A percentile compares a stretch with the other conserved stretches of the same genome.
phyloP scores from a whole-genome alignment of 2,113 vertebrate genomes.

The Morone chrysops region DNA sequence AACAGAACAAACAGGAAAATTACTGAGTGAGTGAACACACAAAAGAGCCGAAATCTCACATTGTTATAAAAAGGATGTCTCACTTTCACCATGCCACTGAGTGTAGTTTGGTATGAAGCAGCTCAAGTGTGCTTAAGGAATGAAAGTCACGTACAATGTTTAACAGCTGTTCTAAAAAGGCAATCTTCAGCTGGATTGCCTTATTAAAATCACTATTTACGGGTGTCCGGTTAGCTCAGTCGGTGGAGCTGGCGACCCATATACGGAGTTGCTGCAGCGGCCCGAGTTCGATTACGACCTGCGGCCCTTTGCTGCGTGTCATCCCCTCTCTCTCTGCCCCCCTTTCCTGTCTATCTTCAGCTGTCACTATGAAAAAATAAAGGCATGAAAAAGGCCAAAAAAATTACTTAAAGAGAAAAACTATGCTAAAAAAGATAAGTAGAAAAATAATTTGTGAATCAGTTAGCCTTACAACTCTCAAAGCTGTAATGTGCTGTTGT shows the following conservation, averaged over 20 bases:
- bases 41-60: slow-evolving; percentile 21
- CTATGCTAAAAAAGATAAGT: no score
- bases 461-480: not conserved
- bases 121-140: not conserved
- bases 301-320: no score
- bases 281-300: no score
- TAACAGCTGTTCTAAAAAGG: not conserved
- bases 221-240: no score
- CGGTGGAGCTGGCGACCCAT: no score
- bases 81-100: slow-evolving; percentile 41
- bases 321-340: no score
- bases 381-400: not conserved
- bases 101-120: slow-evolving; percentile 37
- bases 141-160: not conserved
- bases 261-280: no score
- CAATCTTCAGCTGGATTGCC: not conserved
- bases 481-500: not conserved
- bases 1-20: slow-evolving; percentile 49
- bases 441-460: not conserved
- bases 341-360: no score
- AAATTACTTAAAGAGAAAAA: not conserved
- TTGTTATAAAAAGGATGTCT: slow-evolving; percentile 30
- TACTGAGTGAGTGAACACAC: slow-evolving; percentile 20
- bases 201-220: no score
- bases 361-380: no score